Conservation (phyloP, 2,888 invertebrate genomes). For the Brachylomia viminalis region DNA sequence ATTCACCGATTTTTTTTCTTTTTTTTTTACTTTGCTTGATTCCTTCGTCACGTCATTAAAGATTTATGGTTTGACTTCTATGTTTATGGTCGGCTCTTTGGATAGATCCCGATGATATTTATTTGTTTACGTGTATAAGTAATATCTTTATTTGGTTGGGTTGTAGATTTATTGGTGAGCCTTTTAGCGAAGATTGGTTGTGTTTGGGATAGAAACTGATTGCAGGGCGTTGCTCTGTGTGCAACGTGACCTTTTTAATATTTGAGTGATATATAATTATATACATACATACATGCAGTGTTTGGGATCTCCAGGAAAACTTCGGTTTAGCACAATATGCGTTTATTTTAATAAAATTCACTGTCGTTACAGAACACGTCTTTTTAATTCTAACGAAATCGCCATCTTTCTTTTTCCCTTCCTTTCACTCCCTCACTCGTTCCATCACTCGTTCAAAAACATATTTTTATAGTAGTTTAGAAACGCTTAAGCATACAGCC, state of each 20-base stretch:
- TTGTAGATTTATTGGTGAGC: constrained; percentile 32
- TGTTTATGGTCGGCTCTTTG: constrained; percentile 64
- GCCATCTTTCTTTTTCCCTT: no score
- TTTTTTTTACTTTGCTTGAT: constrained; percentile 56
- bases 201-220: background rate
- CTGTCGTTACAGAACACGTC: no score
- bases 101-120: constrained; percentile 63
- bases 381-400: no score
- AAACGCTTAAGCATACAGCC: no score
- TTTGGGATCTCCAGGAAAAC: no score
- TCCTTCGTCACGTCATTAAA: constrained; percentile 71
- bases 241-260: background rate
- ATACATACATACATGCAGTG: no score
- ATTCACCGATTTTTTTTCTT: constrained; percentile 63
- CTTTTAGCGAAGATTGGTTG: constrained; percentile 29
- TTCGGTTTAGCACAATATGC: no score
- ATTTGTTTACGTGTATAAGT: constrained; percentile 68
- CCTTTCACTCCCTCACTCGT: no score
- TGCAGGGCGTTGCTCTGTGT: background rate
- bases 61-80: constrained; percentile 75
- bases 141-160: constrained; percentile 43
- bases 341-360: no score
- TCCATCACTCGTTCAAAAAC: no score
- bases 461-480: no score
- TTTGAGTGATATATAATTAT: background rate